A percentile compares a stretch with the other conserved stretches of the same genome.
Conservation (phyloP, 2,888 invertebrate species). For the Melitaea athalia region DNA sequence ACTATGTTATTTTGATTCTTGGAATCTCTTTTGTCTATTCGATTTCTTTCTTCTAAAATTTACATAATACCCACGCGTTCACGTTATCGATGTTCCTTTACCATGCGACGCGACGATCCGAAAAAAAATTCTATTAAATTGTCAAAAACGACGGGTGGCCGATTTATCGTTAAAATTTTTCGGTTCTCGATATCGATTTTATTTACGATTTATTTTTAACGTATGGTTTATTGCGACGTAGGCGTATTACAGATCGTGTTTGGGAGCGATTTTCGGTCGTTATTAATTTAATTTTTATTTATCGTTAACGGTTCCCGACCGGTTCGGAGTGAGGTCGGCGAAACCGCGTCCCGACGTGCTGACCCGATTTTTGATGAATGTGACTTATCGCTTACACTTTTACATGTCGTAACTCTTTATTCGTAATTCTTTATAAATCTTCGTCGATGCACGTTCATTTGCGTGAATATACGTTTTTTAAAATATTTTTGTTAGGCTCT, state of each 20-base stretch:
- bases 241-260: constrained; percentile 46
- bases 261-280: constrained; percentile 49
- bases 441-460: not conserved
- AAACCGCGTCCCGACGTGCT: constrained; percentile 34
- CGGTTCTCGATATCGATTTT: constrained; percentile 21
- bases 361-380: constrained; percentile 34
- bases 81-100: constrained; percentile 22
- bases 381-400: constrained; percentile 32
- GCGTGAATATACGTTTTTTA: not conserved
- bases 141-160: constrained; percentile 31
- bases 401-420: constrained; percentile 31
- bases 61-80: constrained; percentile 29
- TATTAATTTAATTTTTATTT: constrained; percentile 42
- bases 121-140: constrained; percentile 37
- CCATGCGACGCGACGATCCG: constrained; percentile 25
- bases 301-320: constrained; percentile 40
- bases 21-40: constrained; percentile 1
- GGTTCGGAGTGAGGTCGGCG: constrained; percentile 39
- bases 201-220: constrained; percentile 21
- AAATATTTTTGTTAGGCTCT: not conserved
- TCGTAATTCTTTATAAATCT: constrained; percentile 20
- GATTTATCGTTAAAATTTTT: constrained; percentile 24
- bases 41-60: constrained; percentile 12
- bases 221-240: constrained; percentile 49
- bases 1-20: not conserved